Base-by-base conservation (phyloP, 2,113 vertebrate genomes). In the Tychaedon coryphoeus region DNA sequence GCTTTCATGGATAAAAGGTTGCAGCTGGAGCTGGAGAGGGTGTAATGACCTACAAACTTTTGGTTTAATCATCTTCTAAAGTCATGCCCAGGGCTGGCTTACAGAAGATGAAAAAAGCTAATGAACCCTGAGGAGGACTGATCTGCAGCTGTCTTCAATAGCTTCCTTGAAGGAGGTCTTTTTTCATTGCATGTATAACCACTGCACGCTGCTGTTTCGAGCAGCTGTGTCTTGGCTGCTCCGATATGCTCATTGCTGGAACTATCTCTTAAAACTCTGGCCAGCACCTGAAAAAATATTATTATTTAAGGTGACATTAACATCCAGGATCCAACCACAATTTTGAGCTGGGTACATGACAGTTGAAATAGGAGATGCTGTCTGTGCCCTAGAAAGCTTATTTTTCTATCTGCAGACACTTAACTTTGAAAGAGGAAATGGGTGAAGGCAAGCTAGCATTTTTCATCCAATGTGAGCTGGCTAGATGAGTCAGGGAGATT, bases 281-380 rank as follows among this genome's bases (percentile, higher is more conserved):
- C n/a, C 34, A 86, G 60, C 81, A 90, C 78, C 85, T 96, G 92
- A 88, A 95, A 93, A 91, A 93, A 93, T 80, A 93, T 75, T 87
- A 33, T 82, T 75, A 40, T 88, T 92, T 77, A 83, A 66, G 75
- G 56, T 79, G 72, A 51, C 72, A 82, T 86, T 94, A 90, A 57
- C 43, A 71, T 54, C 51, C 72, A 45, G 33, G 34, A 57, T 88
- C 29, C 67, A 80, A 67, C 24, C 40, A 70, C 61, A 69, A 0
- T 76, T 88, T 83, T 88, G 78, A 58, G 38, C 34, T 77, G 64
- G 71, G 47, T 19, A 48, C 23, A 15, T 34, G 64, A 29, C 19
- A 17, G 25, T 26, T 76, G 78, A 91, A 85, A 82, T 66, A 51
- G 1, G 40, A 95, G 90, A 87, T 5, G 18, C n/a, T 72, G 23